Evolutionary conservation across 2,113 vertebrate species (phyloP), one percentile per base, ranked within the genome.

Genomic region (Etheostoma spectabile): DNA sequence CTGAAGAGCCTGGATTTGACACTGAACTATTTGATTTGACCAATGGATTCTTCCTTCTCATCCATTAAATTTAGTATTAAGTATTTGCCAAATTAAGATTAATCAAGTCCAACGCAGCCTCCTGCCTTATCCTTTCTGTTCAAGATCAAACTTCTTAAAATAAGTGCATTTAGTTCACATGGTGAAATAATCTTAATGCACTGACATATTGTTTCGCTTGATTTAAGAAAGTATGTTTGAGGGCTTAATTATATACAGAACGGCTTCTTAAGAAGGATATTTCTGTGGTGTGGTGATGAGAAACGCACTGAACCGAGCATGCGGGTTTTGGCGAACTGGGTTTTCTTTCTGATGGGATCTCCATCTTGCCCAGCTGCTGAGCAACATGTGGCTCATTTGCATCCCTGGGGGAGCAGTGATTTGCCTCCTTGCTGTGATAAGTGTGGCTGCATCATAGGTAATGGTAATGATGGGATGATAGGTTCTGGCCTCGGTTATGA

Each of bases 381-480:
- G 67, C 45, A 75, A 69, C 18, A 30, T 72, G 87, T 74, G 77
- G 86, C 82, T 93, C 49, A 89, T 90, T 87, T 93, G 72, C 86
- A 89, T 88, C 76, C 74, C 74, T 24, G 69, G 65, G 76, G 77
- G 75, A 74, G 83, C 45, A 24, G 62, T 84, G 85, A 91, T 89
- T 83, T 78, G 71, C 52, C 69, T 80, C 67, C 89, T 86, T 62
- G 79, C 86, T 77, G 80, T 1, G 80, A 46, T 8, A 64, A 71
- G 73, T 69, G 81, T 10, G 15, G 73, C 75, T 66, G 83, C 82
- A 76, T 86, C 86, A 72, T 77, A 88, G 90, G 88, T 91, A 89
- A 90, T 86, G 86, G 84, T 92, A 90, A 93, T 93, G 88, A 91
- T 61, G 79, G 80, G 86, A 92, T 94, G 90, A 93, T 88, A 82